Conservation (phyloP, 2,797 vertebrate species). For the Syncerus caffer region DNA sequence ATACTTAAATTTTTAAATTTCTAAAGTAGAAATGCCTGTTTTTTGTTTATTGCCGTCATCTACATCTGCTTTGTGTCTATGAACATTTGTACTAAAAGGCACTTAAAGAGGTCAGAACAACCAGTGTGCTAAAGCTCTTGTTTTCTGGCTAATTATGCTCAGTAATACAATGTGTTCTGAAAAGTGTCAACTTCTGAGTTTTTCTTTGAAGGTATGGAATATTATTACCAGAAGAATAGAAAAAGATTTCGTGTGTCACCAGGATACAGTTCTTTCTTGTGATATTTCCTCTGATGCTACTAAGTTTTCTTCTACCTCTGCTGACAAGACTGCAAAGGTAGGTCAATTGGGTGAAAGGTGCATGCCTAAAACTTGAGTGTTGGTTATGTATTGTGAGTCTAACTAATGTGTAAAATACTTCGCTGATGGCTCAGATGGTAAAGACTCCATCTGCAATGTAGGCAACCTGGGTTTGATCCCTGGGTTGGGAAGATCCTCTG, state of each 20-base stretch:
- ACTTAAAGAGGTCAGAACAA: neutral
- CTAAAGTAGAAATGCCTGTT: neutral
- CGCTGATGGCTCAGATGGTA: neutral
- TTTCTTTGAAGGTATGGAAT: conserved; percentile 89
- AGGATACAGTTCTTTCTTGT: conserved; percentile 91
- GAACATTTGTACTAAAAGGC: neutral
- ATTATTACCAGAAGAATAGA: conserved; percentile 84
- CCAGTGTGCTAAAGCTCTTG: neutral
- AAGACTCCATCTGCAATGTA: neutral
- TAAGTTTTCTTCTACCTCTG: conserved; percentile 91
- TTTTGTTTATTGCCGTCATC: neutral
- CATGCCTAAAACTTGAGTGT: neutral
- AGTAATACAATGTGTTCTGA: neutral
- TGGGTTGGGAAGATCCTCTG: neutral
- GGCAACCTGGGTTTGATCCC: neutral
- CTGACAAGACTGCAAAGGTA: conserved; percentile 96
- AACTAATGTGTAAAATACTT: neutral
- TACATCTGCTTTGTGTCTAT: neutral
- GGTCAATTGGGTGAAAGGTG: conserved; percentile 12
- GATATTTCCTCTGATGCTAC: conserved; percentile 88
- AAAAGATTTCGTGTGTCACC: conserved; percentile 89
- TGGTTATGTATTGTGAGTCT: neutral
- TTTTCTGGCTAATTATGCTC: neutral
- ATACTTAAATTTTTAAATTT: neutral
- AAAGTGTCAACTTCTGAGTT: neutral